Conservation (phyloP, 2,797 vertebrate species). For the Myotis planiceps region DNA sequence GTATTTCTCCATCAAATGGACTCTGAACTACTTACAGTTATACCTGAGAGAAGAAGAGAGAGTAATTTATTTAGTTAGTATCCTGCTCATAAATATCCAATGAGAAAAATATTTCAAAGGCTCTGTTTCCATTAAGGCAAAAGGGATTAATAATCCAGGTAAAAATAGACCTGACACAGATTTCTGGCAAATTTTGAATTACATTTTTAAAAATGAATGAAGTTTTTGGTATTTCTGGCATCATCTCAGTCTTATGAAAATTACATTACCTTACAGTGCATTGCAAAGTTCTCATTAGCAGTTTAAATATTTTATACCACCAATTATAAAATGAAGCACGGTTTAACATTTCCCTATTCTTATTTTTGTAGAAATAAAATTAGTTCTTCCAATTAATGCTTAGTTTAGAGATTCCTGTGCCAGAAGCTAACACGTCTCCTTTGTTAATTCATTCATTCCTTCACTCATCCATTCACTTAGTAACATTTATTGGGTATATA, state of each 20-base stretch:
- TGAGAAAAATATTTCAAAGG: conserved; percentile 32
- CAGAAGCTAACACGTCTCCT: not conserved
- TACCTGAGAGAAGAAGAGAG: conserved; percentile 71
- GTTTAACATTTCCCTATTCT: not conserved
- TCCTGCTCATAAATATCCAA: conserved; percentile 44
- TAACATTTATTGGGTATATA: not conserved
- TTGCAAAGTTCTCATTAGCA: not conserved
- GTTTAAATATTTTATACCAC: not conserved
- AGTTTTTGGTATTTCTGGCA: conserved; percentile 23
- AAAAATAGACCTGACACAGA: not conserved
- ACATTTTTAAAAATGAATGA: conserved; percentile 23
- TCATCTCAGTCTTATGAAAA: conserved; percentile 27
- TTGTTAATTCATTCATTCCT: not conserved
- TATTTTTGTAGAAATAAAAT: not conserved
- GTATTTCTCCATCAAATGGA: conserved; percentile 64
- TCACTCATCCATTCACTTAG: not conserved
- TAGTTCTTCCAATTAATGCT: not conserved
- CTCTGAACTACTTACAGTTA: conserved; percentile 73
- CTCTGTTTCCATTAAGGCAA: conserved; percentile 11
- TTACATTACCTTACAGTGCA: not conserved
- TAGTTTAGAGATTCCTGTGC: not conserved
- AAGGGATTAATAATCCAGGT: not conserved
- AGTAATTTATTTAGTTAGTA: conserved; percentile 41
- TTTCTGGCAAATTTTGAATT: conserved; percentile 13
- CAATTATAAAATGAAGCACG: not conserved